Evolutionary conservation across 2,888 invertebrate species (phyloP), one percentile per base, ranked within the genome.

Genomic region (Lampropteryx suffumata): DNA sequence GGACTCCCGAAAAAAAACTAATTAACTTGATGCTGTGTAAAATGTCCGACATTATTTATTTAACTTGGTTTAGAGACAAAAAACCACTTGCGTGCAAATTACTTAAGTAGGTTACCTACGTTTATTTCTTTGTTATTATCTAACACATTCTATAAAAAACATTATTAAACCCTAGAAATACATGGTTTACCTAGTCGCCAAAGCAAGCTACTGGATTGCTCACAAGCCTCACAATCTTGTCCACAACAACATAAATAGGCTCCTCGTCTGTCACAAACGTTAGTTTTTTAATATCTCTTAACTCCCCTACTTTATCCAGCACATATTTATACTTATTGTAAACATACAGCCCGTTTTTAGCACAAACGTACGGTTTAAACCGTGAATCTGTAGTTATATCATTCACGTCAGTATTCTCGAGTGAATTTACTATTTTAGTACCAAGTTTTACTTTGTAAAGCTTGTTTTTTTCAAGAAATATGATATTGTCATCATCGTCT

Each of bases 241-340:
- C 89, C 4, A 66, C 59, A 0, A 82, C 76, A 0, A 74, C 77
- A 55, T 85, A 87, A 37, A 89, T 71, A 0, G 83, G 80, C 14
- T 84, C 82, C 12, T 81, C 77, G 2, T 62, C 58, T 26, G 63
- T 79, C 28, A 73, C 74, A 69, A 89, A 89, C 0, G 79, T 69
- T 0, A 88, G 46, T 24, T 78, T 78, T 59, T 62, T 81, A 12
- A 87, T 54, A 64, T 80, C 71, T 30, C 39, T 69, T 13, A 87
- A 57, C 5, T 76, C 66, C 1, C 79, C 71, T 5, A 79, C 69
- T 58, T 77, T 86, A 54, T 87, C 87, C 40, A 85, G 68, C 0
- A 74, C 81, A 50, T 73, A 87, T 46, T 87, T 89, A 48, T 81
- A 86, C 40, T 84, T 86, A 65, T 89, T 87, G 35, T 87, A 89